Evolutionary conservation across 1,140 invertebrate genomes (phyloP).

Genomic region (Wasmannia auropunctata): DNA sequence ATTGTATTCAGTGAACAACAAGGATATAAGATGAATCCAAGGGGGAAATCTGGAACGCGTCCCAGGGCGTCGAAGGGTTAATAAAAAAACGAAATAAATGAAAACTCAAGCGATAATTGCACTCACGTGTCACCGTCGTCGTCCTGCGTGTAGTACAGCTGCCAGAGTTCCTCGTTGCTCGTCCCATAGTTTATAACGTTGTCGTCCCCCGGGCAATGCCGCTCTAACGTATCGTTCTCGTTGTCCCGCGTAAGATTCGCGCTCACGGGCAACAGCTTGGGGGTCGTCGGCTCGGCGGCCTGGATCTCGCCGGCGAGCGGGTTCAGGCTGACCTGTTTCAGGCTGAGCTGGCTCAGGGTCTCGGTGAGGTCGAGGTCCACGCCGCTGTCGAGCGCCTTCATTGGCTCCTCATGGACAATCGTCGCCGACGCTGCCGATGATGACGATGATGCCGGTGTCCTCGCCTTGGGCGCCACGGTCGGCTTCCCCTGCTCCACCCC

Average conservation of each 20-base stretch:
- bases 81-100: background rate
- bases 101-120: background rate
- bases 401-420: slow-evolving; percentile 73
- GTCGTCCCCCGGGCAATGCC: background rate
- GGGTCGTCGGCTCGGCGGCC: slow-evolving; percentile 58
- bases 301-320: slow-evolving; percentile 67
- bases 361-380: slow-evolving; percentile 85
- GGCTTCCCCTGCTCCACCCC: background rate
- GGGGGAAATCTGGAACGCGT: too few species aligned
- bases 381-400: slow-evolving; percentile 84
- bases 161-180: slow-evolving; percentile 82
- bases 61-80: too few species aligned
- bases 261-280: slow-evolving; percentile 64
- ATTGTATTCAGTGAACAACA: too few species aligned
- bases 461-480: background rate
- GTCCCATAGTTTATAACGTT: slow-evolving; percentile 4
- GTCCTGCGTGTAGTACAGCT: slow-evolving; percentile 88
- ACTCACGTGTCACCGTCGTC: slow-evolving; percentile 92
- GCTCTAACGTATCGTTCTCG: background rate
- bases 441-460: background rate
- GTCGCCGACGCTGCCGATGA: background rate
- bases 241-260: background rate
- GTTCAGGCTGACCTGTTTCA: slow-evolving; percentile 79
- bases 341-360: slow-evolving; percentile 84
- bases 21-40: too few species aligned